Percentiles rank a stretch among this genome's conserved stretches.
phyloP scores from a whole-genome alignment of 2,113 vertebrate genomes.

The Toxotes jaculatrix region DNA sequence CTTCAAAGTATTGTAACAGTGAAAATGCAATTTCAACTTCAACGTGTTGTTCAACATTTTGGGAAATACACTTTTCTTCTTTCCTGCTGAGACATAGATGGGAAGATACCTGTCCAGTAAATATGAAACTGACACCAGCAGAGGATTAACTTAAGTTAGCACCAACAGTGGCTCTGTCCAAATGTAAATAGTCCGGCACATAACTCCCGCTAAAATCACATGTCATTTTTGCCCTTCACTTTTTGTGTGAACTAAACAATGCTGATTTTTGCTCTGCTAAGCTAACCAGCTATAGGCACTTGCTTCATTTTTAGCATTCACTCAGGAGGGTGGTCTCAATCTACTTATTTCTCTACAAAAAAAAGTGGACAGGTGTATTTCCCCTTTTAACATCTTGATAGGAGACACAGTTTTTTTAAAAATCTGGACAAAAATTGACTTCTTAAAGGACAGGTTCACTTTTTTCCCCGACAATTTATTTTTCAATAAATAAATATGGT shows the following conservation, averaged over 20 bases:
- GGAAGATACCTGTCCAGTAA: not conserved
- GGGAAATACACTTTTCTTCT: not conserved
- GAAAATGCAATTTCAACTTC: not conserved
- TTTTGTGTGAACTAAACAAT: not conserved
- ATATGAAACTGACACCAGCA: not conserved
- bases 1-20: not conserved
- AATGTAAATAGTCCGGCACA: not conserved
- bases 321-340: not conserved
- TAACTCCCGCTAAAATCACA: not conserved
- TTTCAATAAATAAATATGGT: not conserved
- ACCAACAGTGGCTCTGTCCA: not conserved
- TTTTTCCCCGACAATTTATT: not conserved
- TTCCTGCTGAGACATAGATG: not conserved
- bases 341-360: not conserved
- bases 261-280: not conserved
- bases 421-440: not conserved
- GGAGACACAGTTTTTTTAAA: not conserved
- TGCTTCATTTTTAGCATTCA: not conserved
- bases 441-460: slow-evolving; percentile 1
- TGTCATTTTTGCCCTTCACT: not conserved
- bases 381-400: not conserved
- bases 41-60: not conserved
- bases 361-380: not conserved
- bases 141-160: not conserved
- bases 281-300: not conserved